phyloP scores from a whole-genome alignment of 1,140 invertebrate species.

The Ectropis grisescens region DNA sequence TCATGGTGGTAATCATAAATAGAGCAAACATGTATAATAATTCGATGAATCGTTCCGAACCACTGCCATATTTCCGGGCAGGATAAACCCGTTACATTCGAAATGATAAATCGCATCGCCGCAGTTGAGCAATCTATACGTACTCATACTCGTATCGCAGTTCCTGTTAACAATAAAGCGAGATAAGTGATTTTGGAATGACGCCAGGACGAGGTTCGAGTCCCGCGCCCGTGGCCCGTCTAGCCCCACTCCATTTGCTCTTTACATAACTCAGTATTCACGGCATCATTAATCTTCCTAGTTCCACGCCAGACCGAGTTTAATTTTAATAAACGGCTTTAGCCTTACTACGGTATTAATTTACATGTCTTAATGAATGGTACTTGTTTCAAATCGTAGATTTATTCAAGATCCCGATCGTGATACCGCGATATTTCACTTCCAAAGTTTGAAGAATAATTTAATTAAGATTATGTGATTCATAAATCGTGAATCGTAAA shows the following conservation, averaged over 20 bases:
- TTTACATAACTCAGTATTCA: conserved; percentile 67
- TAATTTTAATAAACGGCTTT: conserved; percentile 67
- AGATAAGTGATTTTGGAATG: conserved; percentile 65
- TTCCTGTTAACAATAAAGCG: conserved; percentile 32
- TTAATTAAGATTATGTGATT: no score
- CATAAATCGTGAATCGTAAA: no score
- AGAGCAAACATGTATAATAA: no score
- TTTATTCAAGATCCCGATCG: conserved; percentile 14
- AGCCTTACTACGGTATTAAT: conserved; percentile 50
- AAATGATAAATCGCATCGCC: no score
- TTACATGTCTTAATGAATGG: conserved; percentile 45
- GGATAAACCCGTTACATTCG: no score
- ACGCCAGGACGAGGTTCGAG: conserved; percentile 61
- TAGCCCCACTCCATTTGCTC: conserved; percentile 60
- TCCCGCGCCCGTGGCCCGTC: conserved; percentile 39
- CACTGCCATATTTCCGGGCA: no score
- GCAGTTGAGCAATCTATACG: no score
- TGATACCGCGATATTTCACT: conserved; percentile 2
- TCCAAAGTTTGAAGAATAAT: no score
- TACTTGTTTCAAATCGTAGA: conserved; percentile 21
- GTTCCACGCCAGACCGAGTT: conserved; percentile 59
- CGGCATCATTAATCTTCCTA: conserved; percentile 67
- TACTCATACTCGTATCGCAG: no score
- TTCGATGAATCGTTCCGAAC: no score
- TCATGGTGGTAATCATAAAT: no score